Evolutionary conservation across 2,113 vertebrate species (phyloP).

Genomic region (Malaclemys terrapin): DNA sequence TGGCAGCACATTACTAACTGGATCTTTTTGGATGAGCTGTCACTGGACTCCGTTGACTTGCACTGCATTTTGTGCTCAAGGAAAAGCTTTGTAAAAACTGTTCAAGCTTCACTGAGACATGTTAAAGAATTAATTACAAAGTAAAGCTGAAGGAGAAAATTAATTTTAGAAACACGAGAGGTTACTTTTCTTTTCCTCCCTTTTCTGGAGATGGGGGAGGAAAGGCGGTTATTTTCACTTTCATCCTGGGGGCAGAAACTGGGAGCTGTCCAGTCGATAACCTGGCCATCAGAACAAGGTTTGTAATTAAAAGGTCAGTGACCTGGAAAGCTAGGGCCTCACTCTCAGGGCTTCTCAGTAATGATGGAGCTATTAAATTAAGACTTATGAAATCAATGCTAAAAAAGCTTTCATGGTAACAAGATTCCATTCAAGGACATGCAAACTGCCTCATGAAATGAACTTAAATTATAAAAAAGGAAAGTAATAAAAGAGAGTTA

Average conservation of each 20-base stretch:
- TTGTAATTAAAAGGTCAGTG: slow-evolving; percentile 92
- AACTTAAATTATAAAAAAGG: slow-evolving; percentile 82
- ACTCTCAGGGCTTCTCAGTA: slow-evolving; percentile 85
- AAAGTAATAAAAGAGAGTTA: slow-evolving; percentile 80
- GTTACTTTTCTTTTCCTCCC: slow-evolving; percentile 79
- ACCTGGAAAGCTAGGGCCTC: slow-evolving; percentile 87
- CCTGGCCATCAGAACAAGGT: slow-evolving; percentile 88
- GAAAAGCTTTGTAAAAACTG: slow-evolving; percentile 63
- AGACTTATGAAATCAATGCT: slow-evolving; percentile 91
- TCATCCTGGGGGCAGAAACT: slow-evolving; percentile 78
- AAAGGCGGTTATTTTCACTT: slow-evolving; percentile 80
- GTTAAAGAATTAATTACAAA: slow-evolving; percentile 85
- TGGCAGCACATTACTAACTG: not conserved
- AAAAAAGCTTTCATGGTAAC: slow-evolving; percentile 90
- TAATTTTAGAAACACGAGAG: slow-evolving; percentile 85
- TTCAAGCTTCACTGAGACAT: slow-evolving; percentile 71
- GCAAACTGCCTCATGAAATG: slow-evolving; percentile 82
- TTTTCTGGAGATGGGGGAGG: slow-evolving; percentile 75
- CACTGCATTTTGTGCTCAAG: slow-evolving; percentile 48
- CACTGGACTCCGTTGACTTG: slow-evolving; percentile 31
- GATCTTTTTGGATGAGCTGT: not conserved
- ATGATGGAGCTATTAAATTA: slow-evolving; percentile 89
- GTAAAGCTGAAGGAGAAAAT: slow-evolving; percentile 83
- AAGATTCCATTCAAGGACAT: slow-evolving; percentile 87
- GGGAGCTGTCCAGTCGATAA: slow-evolving; percentile 88